These are phyloP conservation scores for Atta texana DNA, from an alignment of 1,140 invertebrate genomes.

Conservation along the genomic window DNA sequence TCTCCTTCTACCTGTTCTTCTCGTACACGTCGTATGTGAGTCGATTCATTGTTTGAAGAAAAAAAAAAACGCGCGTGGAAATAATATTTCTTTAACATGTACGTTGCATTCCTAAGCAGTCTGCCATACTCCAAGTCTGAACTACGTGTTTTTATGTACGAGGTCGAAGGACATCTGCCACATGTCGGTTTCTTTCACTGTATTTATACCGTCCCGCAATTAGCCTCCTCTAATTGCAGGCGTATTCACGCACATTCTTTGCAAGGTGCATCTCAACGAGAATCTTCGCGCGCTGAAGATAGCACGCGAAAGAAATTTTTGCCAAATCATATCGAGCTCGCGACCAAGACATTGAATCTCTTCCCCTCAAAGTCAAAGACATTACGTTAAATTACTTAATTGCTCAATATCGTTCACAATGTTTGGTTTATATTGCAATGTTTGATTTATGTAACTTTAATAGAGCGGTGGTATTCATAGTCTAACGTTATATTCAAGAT, in stretches of 20 bases:
- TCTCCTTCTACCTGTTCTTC: neutral
- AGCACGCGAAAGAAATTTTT: neutral
- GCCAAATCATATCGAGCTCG: neutral
- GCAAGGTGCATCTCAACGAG: neutral
- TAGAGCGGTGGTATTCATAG: neutral
- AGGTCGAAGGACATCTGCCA: neutral
- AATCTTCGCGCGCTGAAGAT: neutral
- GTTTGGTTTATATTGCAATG: too few species aligned
- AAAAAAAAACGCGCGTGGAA: conserved; percentile 6
- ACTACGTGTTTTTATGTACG: neutral
- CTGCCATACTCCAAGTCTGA: neutral
- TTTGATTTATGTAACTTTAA: too few species aligned
- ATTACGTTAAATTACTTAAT: neutral
- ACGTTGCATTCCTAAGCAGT: neutral
- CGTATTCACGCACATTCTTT: neutral
- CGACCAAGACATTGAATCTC: neutral
- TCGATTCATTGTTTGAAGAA: neutral
- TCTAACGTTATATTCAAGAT: neutral
- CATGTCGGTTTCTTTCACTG: neutral
- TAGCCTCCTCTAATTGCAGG: conserved; percentile 25
- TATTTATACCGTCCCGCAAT: neutral
- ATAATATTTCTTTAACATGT: conserved; percentile 48
- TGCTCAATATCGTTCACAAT: neutral
- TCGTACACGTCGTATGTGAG: neutral
- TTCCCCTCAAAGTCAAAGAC: neutral